Base-by-base conservation (phyloP, 2,888 invertebrate species). In the Rhodophaea formosa region DNA sequence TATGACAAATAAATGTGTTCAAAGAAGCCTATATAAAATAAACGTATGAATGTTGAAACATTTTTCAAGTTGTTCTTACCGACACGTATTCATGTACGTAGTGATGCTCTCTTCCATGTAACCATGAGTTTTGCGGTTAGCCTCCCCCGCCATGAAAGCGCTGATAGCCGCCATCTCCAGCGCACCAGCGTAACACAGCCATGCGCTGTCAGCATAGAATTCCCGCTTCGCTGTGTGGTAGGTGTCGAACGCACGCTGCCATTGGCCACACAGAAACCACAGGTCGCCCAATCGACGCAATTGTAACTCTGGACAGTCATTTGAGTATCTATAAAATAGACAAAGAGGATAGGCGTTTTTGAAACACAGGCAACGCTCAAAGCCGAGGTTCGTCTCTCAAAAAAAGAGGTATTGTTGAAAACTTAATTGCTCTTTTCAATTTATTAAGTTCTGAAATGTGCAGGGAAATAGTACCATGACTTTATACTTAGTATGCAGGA, bases 171-270 rank as follows among this genome's bases (percentile, higher is more conserved):
- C 98, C 98, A 99, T 98, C 92, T 98, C 98, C 53, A 98, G 89
- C 6, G 99, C 98, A 8, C 99, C 98, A 0, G 99, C 98, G 84
- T 97, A 98, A 82, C 99, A 97, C 30, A 98, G 93, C 98, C 98
- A 99, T 0, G 99, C 99, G 67, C 98, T 97, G 81, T 99, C 99
- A 1, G 96, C 96, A 77, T 96, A 97, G 82, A 99, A 99, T 82
- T 99, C 99, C 56, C 98, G 94, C 86, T 99, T 99, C n/a, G 98
- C 97, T 45, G 96, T 95, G 85, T 99, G 98, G 88, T 99, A 99
- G 0, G 97, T 94, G 69, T 97, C 96, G 86, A 97, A 98, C 7
- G 99, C 98, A 66, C 97, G 93, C 65, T 95, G 95, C 88, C 98
- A 98, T 77, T 98, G 95, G 3, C 98, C 97, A 83, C 99, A 98